phyloP scores from a whole-genome alignment of 1,140 invertebrate genomes.

The Sinonovacula constricta region DNA sequence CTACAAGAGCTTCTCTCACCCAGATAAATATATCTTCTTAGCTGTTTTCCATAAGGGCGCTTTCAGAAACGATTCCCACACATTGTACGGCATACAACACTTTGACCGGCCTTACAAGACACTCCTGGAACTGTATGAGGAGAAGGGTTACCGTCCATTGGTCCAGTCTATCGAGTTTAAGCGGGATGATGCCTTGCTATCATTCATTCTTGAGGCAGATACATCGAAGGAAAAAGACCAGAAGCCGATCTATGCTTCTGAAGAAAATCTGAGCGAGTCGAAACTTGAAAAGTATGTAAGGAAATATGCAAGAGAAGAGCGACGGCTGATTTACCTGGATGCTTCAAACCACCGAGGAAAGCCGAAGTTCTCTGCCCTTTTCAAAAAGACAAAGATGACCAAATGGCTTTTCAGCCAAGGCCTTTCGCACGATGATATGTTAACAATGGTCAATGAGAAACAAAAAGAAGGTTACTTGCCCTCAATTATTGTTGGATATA shows the following conservation, averaged over 20 bases:
- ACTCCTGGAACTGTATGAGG: slow-evolving; percentile 65
- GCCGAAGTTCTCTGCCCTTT: slow-evolving; percentile 69
- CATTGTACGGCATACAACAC: slow-evolving; percentile 69
- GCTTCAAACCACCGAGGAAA: slow-evolving; percentile 65
- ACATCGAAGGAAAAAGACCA: slow-evolving; percentile 41
- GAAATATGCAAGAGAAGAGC: slow-evolving; percentile 50
- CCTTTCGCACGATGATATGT: slow-evolving; percentile 47
- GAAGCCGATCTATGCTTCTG: slow-evolving; percentile 60
- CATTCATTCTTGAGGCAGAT: slow-evolving; percentile 70
- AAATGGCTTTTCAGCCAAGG: slow-evolving; percentile 61
- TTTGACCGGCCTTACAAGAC: slow-evolving; percentile 70
- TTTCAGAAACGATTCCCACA: slow-evolving; percentile 61
- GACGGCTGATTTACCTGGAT: slow-evolving; percentile 68
- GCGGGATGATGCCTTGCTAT: slow-evolving; percentile 63
- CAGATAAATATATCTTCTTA: slow-evolving; percentile 58
- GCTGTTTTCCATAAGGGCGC: slow-evolving; percentile 67
- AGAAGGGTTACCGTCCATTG: slow-evolving; percentile 67
- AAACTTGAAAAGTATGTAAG: slow-evolving; percentile 56
- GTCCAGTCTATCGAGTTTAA: slow-evolving; percentile 67
- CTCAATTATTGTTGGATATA: slow-evolving; percentile 59
- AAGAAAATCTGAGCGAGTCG: slow-evolving; percentile 58
- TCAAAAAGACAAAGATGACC: slow-evolving; percentile 58
- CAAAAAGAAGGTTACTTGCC: slow-evolving; percentile 57
- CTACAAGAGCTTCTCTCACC: slow-evolving; percentile 68
- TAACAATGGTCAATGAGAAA: slow-evolving; percentile 50